Evolutionary conservation across 2,888 invertebrate genomes (phyloP).

Genomic region (Hyppa rectilinea): DNA sequence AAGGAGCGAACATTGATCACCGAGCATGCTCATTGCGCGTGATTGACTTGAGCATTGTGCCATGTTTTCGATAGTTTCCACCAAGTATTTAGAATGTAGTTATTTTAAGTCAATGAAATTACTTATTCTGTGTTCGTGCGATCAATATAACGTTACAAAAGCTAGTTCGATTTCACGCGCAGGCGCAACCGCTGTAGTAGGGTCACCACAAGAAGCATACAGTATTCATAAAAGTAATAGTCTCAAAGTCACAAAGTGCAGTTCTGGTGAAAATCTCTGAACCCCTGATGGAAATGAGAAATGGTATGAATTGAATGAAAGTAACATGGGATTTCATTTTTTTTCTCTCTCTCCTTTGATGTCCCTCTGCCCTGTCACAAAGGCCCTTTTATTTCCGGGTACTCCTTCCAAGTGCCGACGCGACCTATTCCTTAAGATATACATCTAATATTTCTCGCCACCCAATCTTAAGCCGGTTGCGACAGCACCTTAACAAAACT

Average conservation of each 20-base stretch:
- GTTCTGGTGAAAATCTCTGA: neutral
- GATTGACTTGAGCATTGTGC: neutral
- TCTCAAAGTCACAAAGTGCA: neutral
- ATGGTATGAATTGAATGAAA: neutral
- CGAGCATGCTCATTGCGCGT: neutral
- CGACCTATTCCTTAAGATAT: neutral
- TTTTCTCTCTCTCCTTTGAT: neutral
- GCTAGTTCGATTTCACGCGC: constrained; percentile 56
- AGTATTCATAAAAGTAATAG: neutral
- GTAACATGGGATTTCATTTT: neutral
- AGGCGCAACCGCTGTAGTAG: constrained; percentile 19
- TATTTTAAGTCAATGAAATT: constrained; percentile 10
- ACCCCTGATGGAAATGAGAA: too few species aligned
- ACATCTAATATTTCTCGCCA: neutral
- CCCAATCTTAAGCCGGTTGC: too few species aligned
- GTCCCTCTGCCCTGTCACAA: too few species aligned
- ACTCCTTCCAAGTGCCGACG: neutral
- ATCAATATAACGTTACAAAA: constrained; percentile 37
- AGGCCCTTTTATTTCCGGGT: too few species aligned
- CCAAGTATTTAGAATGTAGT: neutral
- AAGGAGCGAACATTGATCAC: neutral
- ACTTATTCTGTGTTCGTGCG: constrained; percentile 36
- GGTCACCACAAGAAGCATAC: constrained; percentile 32
- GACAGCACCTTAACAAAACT: neutral
- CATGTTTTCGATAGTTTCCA: neutral